Evolutionary conservation across 2,113 vertebrate genomes (phyloP).

Genomic region (Turnix velox): DNA sequence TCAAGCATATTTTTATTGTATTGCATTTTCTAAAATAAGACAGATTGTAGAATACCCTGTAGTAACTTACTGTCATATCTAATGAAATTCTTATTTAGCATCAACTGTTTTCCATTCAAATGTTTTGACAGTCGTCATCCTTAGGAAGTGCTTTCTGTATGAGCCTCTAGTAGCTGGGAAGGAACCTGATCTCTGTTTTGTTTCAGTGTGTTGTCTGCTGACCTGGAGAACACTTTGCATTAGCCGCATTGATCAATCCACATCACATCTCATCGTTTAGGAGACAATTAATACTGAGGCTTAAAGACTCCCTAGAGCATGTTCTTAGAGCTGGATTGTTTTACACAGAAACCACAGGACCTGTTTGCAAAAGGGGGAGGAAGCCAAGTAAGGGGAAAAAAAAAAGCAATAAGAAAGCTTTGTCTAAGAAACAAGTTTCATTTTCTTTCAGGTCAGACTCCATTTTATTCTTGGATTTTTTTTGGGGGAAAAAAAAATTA

Average conservation of each 20-base stretch:
- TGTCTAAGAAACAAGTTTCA: neutral
- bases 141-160: constrained; percentile 1
- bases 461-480: neutral
- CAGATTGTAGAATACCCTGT: neutral
- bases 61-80: neutral
- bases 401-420: neutral
- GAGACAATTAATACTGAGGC: constrained; percentile 68
- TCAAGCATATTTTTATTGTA: neutral
- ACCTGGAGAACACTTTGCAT: constrained; percentile 63
- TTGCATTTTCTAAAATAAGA: neutral
- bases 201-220: constrained; percentile 60
- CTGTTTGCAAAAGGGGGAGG: neutral
- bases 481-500: neutral
- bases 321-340: constrained; percentile 49
- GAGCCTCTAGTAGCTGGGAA: neutral
- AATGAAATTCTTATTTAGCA: neutral
- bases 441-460: neutral
- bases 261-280: constrained; percentile 61
- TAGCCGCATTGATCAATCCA: constrained; percentile 68
- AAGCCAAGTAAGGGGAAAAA: neutral
- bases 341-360: constrained; percentile 59
- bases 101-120: neutral
- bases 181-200: constrained; percentile 59
- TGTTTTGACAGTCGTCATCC: constrained; percentile 21
- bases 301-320: constrained; percentile 68